Base-by-base conservation (phyloP, 2,113 vertebrate genomes). In the Sinocyclocheilus grahami region DNA sequence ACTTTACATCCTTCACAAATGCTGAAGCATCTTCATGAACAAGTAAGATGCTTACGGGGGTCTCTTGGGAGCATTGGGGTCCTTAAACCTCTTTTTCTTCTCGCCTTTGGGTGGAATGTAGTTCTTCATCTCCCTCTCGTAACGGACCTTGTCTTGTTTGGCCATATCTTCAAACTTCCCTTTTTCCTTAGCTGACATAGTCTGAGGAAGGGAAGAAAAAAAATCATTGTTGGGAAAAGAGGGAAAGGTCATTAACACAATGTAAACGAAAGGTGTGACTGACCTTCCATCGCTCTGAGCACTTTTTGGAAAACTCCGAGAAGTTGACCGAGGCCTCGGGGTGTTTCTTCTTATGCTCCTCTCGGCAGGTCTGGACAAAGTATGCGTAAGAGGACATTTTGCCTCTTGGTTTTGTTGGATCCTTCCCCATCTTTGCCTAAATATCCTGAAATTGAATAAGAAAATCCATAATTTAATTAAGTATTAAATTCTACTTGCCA, bases 281-380 rank as follows among this genome's bases (percentile, higher is more conserved):
- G 95, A 99, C 97, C 98, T 97, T 99, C 97, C 97, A 99, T 91
- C 97, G 94, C 94, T 99, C 97, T 71, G 97, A 99, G 90, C 97
- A 98, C 92, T 98, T 99, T 96, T 98, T 97, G 92, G 98, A 98
- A 92, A 99, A 98, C 93, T 98, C 97, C 16, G 97, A 94, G 85
- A 99, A 98, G 94, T 97, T 98, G 88, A 98, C 97, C 5, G 96
- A 96, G 11, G 97, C 97, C 85, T 99, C 97, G 0, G 97, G 98
- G 89, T 99, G 97, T 91, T 99, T 99, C 94, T 99, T 99, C 97
- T 99, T 98, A 91, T 99, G 98, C 92, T 99, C 98, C 94, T 98
- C 97, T 90, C 97, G 94, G 88, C 97, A 98, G 82, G 97, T 98
- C 94, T 99, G 97, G 93, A 99, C 98, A 94, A 98, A 98, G 93